A percentile compares a stretch with the other conserved stretches of the same genome.
phyloP scores from a whole-genome alignment of 2,113 vertebrate species.

The Atrichornis clamosus region DNA sequence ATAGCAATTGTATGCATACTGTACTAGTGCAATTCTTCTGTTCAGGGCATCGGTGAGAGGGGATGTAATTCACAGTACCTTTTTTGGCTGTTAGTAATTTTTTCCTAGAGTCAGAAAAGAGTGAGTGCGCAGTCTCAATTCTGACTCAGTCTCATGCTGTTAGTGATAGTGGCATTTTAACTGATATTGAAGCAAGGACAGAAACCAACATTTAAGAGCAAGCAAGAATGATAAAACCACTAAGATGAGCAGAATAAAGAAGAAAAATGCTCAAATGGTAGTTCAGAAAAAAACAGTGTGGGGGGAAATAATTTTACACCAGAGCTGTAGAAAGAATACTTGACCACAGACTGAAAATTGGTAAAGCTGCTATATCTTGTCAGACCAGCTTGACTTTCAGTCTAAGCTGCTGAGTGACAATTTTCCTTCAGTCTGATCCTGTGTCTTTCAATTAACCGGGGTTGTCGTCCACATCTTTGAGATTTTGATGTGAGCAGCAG shows the following conservation, averaged over 20 bases:
- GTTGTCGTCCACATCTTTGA: slow-evolving; percentile 16
- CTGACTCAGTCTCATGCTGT: slow-evolving; percentile 32
- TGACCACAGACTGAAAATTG: slow-evolving; percentile 1
- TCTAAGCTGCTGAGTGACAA: not conserved
- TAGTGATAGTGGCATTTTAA: slow-evolving; percentile 35
- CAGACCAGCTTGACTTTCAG: not conserved
- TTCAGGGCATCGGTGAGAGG: not conserved
- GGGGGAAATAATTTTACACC: not conserved
- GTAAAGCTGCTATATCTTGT: not conserved
- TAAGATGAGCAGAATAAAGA: not conserved
- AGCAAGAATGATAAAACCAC: slow-evolving; percentile 14
- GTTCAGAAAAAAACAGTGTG: not conserved
- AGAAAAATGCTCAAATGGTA: not conserved
- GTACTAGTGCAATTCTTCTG: not conserved
- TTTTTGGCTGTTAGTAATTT: not conserved
- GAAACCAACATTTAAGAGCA: slow-evolving; percentile 4
- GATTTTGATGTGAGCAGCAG: not conserved
- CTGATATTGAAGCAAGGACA: not conserved
- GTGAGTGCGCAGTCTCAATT: not conserved
- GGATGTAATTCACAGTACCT: not conserved
- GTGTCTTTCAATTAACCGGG: not conserved
- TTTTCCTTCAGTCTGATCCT: not conserved
- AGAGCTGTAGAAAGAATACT: not conserved
- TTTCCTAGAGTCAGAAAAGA: not conserved
- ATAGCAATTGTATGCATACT: not conserved